phyloP scores from a whole-genome alignment of 2,888 invertebrate species.

The Spisula subtruncata region DNA sequence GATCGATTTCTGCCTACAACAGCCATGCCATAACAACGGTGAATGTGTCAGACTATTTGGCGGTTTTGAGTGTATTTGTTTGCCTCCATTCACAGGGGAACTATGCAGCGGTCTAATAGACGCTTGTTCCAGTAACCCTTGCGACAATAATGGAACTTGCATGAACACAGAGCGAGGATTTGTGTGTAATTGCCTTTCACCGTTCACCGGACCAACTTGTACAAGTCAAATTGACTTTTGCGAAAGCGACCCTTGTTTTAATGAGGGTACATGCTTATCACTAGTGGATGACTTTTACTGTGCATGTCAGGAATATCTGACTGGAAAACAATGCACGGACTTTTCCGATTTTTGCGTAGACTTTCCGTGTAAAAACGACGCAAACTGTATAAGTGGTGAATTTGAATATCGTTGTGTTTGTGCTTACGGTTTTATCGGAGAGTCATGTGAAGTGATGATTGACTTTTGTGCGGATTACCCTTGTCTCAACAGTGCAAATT shows the following conservation, averaged over 20 bases:
- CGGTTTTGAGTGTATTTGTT: slow-evolving; percentile 54
- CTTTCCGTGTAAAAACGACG: slow-evolving; percentile 47
- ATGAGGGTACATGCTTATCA: slow-evolving; percentile 50
- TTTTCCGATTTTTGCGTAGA: slow-evolving; percentile 54
- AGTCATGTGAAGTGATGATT: slow-evolving; percentile 44
- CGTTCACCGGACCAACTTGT: slow-evolving; percentile 53
- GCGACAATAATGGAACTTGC: slow-evolving; percentile 57
- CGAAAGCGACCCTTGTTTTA: slow-evolving; percentile 60
- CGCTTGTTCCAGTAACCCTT: slow-evolving; percentile 58
- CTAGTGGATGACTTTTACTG: slow-evolving; percentile 50
- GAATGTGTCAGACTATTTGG: slow-evolving; percentile 49
- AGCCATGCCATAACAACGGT: slow-evolving; percentile 54
- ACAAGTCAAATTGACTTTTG: slow-evolving; percentile 43
- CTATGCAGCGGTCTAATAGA: slow-evolving; percentile 59
- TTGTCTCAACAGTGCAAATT: slow-evolving; percentile 58
- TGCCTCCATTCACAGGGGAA: slow-evolving; percentile 60
- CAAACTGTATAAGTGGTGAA: slow-evolving; percentile 53
- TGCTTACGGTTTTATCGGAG: slow-evolving; percentile 58
- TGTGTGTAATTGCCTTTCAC: slow-evolving; percentile 49
- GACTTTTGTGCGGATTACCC: slow-evolving; percentile 56
- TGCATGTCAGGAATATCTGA: slow-evolving; percentile 57
- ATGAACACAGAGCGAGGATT: slow-evolving; percentile 52
- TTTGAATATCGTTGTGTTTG: slow-evolving; percentile 59
- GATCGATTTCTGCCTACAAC: slow-evolving; percentile 45
- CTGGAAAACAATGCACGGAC: slow-evolving; percentile 60